Evolutionary conservation across 2,797 vertebrate genomes (phyloP).

Genomic region (Pseudochirops corinnae): DNA sequence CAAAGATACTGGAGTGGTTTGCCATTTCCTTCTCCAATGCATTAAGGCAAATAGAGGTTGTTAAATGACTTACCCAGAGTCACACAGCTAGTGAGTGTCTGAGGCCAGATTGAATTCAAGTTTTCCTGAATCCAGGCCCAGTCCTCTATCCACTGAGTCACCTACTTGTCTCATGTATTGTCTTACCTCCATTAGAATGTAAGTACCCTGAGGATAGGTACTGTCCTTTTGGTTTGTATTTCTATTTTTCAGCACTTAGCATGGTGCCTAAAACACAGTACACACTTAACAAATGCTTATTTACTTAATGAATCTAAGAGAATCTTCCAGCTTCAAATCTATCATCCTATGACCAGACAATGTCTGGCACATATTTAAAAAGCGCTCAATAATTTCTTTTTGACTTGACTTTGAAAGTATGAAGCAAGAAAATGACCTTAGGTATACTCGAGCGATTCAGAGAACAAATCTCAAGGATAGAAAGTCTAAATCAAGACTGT

Average conservation of each 20-base stretch:
- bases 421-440: not conserved
- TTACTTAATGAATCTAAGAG: not conserved
- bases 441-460: not conserved
- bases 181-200: not conserved
- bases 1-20: not conserved
- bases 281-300: not conserved
- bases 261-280: no score
- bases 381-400: not conserved
- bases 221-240: not conserved
- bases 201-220: not conserved
- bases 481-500: not conserved
- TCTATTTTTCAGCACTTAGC: not conserved
- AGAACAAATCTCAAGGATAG: not conserved
- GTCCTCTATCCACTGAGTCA: not conserved
- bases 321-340: not conserved
- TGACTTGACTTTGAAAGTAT: not conserved
- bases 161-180: not conserved
- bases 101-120: not conserved
- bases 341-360: not conserved
- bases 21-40: not conserved
- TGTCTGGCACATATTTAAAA: not conserved
- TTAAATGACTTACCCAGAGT: not conserved
- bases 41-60: not conserved
- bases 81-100: not conserved
- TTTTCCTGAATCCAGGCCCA: not conserved